Evolutionary conservation across 2,797 vertebrate genomes (phyloP).

Genomic region (Dipus sagitta): DNA sequence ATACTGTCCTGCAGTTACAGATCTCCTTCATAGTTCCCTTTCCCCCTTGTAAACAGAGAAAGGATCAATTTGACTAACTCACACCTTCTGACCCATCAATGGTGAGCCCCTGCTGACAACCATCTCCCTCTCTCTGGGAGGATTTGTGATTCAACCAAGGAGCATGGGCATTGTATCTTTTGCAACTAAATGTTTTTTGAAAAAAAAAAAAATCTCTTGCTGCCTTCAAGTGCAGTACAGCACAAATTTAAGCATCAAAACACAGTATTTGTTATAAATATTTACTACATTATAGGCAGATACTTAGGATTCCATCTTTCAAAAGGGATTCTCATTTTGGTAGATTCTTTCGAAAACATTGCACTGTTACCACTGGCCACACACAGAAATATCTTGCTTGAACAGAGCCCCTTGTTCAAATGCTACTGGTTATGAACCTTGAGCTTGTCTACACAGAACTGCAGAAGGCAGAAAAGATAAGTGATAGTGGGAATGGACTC

Average conservation of each 20-base stretch:
- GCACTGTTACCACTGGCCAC: slow-evolving; percentile 55
- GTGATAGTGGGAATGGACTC: background rate
- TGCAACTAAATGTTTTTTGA: slow-evolving; percentile 61
- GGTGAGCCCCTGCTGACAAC: background rate
- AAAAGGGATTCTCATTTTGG: slow-evolving; percentile 54
- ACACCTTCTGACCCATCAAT: background rate
- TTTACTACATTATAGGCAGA: slow-evolving; percentile 61
- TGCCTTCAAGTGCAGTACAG: slow-evolving; percentile 44
- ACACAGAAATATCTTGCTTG: slow-evolving; percentile 64
- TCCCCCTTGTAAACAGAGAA: background rate
- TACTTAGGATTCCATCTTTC: slow-evolving; percentile 58
- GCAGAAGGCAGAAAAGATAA: slow-evolving; percentile 74
- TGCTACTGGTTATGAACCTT: slow-evolving; percentile 5
- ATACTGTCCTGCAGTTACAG: background rate
- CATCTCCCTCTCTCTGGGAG: slow-evolving; percentile 9
- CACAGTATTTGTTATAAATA: slow-evolving; percentile 66
- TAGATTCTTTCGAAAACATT: slow-evolving; percentile 55
- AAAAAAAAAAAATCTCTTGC: slow-evolving; percentile 27
- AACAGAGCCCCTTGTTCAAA: slow-evolving; percentile 55
- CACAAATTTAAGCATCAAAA: slow-evolving; percentile 59
- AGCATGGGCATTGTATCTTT: slow-evolving; percentile 17
- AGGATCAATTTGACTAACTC: background rate
- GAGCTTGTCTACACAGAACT: slow-evolving; percentile 47
- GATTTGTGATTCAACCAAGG: slow-evolving; percentile 25
- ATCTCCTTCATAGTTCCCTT: background rate